A percentile compares a stretch with the other conserved stretches of the same genome.
Conservation (phyloP, 2,113 vertebrate species). For the Coptodon rendalli region DNA sequence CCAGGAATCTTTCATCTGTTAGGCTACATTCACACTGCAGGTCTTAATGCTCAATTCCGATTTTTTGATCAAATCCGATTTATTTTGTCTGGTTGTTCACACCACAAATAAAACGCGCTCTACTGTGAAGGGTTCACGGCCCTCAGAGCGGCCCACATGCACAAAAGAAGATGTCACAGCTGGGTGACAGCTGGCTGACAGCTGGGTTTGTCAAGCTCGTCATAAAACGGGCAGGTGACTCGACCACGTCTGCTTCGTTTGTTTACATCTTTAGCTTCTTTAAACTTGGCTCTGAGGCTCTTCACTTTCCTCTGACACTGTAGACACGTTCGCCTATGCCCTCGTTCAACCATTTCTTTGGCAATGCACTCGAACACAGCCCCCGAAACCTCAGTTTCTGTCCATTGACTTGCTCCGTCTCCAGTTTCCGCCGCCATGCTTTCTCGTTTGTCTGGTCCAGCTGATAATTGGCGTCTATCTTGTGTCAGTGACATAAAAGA, state of each 20-base stretch:
- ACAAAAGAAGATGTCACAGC: background rate
- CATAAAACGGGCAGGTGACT: background rate
- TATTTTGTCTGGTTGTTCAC: background rate
- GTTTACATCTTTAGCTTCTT: background rate
- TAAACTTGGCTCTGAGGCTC: background rate
- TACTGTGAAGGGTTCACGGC: background rate
- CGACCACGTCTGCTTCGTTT: background rate
- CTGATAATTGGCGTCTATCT: background rate
- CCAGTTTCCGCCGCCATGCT: fast-evolving
- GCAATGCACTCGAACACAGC: background rate
- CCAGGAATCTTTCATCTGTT: background rate
- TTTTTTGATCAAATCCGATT: background rate
- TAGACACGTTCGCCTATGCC: background rate
- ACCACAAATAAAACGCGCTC: background rate
- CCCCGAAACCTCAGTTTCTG: background rate
- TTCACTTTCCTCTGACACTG: background rate
- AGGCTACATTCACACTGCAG: background rate
- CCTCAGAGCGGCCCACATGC: background rate
- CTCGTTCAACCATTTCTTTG: background rate
- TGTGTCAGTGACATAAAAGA: background rate
- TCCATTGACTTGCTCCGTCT: background rate
- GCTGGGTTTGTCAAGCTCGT: background rate
- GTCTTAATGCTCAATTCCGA: background rate
- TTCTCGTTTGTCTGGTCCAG: background rate
- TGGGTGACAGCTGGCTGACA: too few species aligned